Base-by-base conservation (phyloP, 2,888 invertebrate genomes). In the Brachyptera risi region DNA sequence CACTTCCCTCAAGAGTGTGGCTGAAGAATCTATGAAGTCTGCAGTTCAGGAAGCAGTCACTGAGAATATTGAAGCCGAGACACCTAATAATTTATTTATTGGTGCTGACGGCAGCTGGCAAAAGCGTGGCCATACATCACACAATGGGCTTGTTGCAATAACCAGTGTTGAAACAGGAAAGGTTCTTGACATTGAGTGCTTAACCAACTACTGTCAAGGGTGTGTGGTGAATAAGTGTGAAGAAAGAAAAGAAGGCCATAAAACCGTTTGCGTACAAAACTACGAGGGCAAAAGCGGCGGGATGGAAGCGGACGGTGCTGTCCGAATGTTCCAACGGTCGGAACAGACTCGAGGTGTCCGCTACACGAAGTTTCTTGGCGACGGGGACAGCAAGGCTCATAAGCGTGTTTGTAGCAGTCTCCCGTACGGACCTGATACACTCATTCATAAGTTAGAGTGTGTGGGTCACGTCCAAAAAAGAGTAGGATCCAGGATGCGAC, bases 341-440 rank as follows among this genome's bases (percentile, higher is more conserved):
- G 26, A 24, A 40, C 23, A 11, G 1, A 58, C 56, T 15, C 44
- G 49, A 21, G 60, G 62, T 7, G 31, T 64, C n/a, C 35, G 59
- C 2, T 64, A 62, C 37, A 40, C 23, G 3, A 17, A 64, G 9
- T 64, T 56, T 31, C n/a, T 65, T 4, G 63, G 62, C 9, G 63
- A 65, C 56, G 65, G 63, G 1, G 65, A 65, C 27, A 42, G 58
- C 7, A 63, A 63, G 40, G 58, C 47, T 1, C 49, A 56, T 24
- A 42, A 42, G 21, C 19, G 54, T 24, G 54, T 58, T 44, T 31
- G 7, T 24, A 58, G 49, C 1, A 15, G 23, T 5, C 21, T 38
- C 17, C 51, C 59, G 2, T 62, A 62, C 27, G 51, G 49, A 21
- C 17, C 11, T 24, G 24, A 59, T 51, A 11, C 24, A 27, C 19